Evolutionary conservation across 1,140 invertebrate species (phyloP).

Genomic region (Diploscapter pachys): DNA sequence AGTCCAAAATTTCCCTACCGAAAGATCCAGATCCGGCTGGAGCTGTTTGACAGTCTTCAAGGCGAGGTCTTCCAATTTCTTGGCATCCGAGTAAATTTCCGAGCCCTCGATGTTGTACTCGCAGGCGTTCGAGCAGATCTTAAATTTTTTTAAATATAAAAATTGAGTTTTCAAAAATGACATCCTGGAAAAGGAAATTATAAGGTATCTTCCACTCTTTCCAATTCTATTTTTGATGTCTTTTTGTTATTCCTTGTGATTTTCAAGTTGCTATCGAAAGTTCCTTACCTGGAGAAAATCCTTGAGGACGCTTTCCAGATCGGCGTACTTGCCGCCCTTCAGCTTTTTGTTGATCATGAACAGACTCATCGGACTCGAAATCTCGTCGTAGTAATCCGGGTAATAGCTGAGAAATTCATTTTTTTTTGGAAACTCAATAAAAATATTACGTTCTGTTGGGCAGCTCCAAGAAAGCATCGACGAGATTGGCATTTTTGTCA

Average conservation of each 20-base stretch:
- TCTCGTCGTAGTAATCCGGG: conserved; percentile 96
- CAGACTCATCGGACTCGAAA: conserved; percentile 89
- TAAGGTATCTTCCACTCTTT: too few relatives aligned
- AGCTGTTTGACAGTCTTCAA: conserved; percentile 44
- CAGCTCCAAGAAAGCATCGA: conserved; percentile 85
- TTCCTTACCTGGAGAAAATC: conserved; percentile 55
- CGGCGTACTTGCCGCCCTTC: conserved; percentile 63
- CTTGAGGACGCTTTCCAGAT: conserved; percentile 36
- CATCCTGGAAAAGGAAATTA: too few relatives aligned
- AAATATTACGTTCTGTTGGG: conserved; percentile 70
- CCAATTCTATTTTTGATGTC: too few relatives aligned
- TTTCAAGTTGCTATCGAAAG: too few relatives aligned
- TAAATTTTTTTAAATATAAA: neutral
- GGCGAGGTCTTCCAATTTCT: conserved; percentile 41
- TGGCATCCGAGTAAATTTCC: conserved; percentile 68
- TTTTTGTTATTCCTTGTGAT: too few relatives aligned
- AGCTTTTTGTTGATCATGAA: conserved; percentile 85
- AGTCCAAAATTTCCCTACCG: neutral
- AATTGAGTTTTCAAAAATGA: neutral
- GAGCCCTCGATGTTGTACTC: conserved; percentile 85
- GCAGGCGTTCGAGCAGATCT: conserved; percentile 94
- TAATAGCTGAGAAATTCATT: conserved; percentile 64
- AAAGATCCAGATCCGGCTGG: conserved; percentile 15
- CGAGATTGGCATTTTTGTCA: conserved; percentile 47
- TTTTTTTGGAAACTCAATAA: conserved; percentile 6